These are phyloP conservation scores for Synergus umbraculus DNA, from an alignment of 2,888 invertebrate genomes.

Conservation along the genomic window DNA sequence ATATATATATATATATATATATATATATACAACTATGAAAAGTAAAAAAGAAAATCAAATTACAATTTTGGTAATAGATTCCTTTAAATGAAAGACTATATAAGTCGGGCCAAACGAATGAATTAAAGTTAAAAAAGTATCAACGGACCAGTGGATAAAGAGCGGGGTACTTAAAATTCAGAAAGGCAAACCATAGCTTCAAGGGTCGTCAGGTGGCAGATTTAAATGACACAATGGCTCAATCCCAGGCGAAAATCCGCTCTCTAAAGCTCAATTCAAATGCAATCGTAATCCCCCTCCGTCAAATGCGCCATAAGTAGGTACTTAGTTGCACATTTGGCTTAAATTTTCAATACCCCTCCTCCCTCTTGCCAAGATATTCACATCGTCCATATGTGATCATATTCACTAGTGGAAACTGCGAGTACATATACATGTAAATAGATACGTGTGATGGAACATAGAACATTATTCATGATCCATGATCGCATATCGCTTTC, in stretches of 20 bases:
- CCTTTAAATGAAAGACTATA: background rate
- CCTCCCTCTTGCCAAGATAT: conserved; percentile 43
- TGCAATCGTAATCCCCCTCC: conserved; percentile 69
- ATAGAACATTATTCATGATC: background rate
- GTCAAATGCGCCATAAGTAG: conserved; percentile 73
- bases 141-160: conserved; percentile 32
- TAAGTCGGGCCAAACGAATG: conserved; percentile 28
- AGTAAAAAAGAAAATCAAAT: no score
- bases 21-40: conserved; percentile 16
- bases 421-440: conserved; percentile 5
- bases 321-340: conserved; percentile 77
- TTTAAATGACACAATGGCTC: conserved; percentile 72
- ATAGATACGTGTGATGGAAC: conserved; percentile 22
- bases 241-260: conserved; percentile 72
- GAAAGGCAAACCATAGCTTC: conserved; percentile 66
- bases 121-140: conserved; percentile 38
- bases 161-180: conserved; percentile 58
- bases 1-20: conserved; percentile 40
- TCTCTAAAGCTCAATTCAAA: conserved; percentile 75
- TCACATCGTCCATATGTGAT: conserved; percentile 33
- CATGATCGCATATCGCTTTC: background rate
- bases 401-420: conserved; percentile 7
- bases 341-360: conserved; percentile 65
- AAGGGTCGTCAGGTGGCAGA: conserved; percentile 72
- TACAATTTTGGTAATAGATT: background rate